Evolutionary conservation across 2,797 vertebrate species (phyloP).

Genomic region (Apogon talboti): DNA sequence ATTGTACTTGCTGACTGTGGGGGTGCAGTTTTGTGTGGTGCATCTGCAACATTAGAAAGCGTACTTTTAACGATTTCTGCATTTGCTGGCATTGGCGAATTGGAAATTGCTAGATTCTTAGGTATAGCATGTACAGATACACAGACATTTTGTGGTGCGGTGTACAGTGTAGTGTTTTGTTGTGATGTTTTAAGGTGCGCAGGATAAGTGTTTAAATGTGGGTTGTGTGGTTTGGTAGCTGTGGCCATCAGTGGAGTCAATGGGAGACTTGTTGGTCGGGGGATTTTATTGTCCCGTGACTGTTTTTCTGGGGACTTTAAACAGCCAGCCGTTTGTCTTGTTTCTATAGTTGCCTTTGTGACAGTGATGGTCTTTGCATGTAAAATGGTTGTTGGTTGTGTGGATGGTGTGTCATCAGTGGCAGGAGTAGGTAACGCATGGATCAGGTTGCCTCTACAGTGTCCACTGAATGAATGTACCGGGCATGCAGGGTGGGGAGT

Average conservation of each 20-base stretch:
- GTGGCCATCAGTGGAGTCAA: conserved; percentile 66
- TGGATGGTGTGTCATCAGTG: conserved; percentile 10
- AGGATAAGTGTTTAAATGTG: conserved; percentile 45
- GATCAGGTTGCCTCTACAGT: conserved; percentile 36
- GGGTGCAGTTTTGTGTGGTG: conserved; percentile 3
- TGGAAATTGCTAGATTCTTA: conserved; percentile 30
- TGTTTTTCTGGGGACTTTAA: neutral
- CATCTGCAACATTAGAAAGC: conserved; percentile 3
- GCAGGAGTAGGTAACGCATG: conserved; percentile 31
- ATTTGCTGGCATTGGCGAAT: conserved; percentile 2
- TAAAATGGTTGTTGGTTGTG: conserved; percentile 34
- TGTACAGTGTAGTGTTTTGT: conserved; percentile 20
- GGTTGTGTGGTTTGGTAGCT: conserved; percentile 64
- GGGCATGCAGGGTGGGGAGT: conserved; percentile 69
- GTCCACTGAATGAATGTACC: conserved; percentile 55
- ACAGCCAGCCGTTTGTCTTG: conserved; percentile 26
- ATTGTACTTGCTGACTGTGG: neutral
- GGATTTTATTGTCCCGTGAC: conserved; percentile 12
- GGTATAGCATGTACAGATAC: conserved; percentile 55
- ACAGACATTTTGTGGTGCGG: conserved; percentile 41
- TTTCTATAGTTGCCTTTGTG: conserved; percentile 71
- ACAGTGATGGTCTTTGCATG: conserved; percentile 63
- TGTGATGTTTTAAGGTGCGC: conserved; percentile 29
- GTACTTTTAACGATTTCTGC: conserved; percentile 7
- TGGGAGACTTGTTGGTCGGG: conserved; percentile 39